These are phyloP conservation scores for Pseudonaja textilis DNA, from an alignment of 2,113 vertebrate species.

Conservation along the genomic window DNA sequence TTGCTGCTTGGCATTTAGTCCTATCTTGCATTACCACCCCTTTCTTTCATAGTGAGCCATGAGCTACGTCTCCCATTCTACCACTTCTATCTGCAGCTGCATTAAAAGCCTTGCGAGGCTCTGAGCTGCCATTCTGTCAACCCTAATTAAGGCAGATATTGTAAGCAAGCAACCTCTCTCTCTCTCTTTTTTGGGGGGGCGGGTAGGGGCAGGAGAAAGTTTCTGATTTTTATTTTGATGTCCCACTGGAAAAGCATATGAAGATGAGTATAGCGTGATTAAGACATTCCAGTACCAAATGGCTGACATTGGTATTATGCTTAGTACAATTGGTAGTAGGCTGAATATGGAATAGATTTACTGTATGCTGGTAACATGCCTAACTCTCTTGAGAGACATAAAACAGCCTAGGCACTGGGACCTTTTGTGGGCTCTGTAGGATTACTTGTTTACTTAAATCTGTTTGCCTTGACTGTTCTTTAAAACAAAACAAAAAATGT, in stretches of 20 bases:
- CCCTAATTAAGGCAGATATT: neutral
- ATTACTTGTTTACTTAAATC: constrained; percentile 39
- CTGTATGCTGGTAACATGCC: constrained; percentile 41
- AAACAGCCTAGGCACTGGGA: constrained; percentile 51
- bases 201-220: neutral
- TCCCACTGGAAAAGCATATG: neutral
- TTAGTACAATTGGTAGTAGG: constrained; percentile 49
- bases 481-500: neutral
- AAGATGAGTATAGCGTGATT: constrained; percentile 31
- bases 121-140: neutral
- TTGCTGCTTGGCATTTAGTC: neutral
- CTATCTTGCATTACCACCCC: neutral
- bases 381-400: constrained; percentile 51
- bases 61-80: neutral
- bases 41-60: neutral
- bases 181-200: neutral
- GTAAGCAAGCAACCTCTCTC: constrained; percentile 4
- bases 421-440: constrained; percentile 21
- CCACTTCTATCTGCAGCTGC: neutral
- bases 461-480: constrained; percentile 6
- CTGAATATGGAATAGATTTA: constrained; percentile 55
- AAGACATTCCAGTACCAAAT: constrained; percentile 43
- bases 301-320: constrained; percentile 34
- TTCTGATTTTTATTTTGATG: constrained; percentile 8
- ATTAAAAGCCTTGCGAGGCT: neutral